A percentile compares a stretch with the other conserved stretches of the same genome.
Evolutionary conservation across 2,797 vertebrate species (phyloP).

Genomic region (Cuniculus paca): DNA sequence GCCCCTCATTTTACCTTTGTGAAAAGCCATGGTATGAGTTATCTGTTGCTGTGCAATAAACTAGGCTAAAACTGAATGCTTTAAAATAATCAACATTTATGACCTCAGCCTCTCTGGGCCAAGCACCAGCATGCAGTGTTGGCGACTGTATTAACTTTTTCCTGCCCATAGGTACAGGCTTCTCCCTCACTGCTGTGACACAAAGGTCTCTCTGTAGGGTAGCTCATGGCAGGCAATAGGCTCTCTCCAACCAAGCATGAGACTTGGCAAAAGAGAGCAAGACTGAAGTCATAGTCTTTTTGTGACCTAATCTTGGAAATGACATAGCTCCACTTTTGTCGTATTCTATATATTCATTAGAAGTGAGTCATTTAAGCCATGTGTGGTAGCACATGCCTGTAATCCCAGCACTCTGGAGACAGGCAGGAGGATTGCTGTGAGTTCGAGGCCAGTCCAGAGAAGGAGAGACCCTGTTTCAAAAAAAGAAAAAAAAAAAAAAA

Average conservation of each 20-base stretch:
- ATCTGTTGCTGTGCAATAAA: background rate
- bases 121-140: background rate
- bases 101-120: background rate
- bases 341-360: background rate
- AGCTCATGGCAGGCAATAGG: background rate
- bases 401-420: background rate
- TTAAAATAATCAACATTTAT: background rate
- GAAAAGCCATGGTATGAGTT: background rate
- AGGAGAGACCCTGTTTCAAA: too few species aligned
- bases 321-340: background rate
- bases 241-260: background rate
- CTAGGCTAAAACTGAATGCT: background rate
- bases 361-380: background rate
- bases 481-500: too few species aligned
- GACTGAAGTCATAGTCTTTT: background rate
- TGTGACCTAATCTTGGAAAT: background rate
- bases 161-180: background rate
- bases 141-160: background rate
- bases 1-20: conserved; percentile 1
- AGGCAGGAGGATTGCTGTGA: background rate
- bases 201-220: background rate
- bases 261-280: background rate
- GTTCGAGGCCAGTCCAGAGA: background rate
- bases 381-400: background rate
- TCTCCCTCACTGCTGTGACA: background rate